These are phyloP conservation scores for Bombus balteatus DNA, from an alignment of 1,140 invertebrate genomes.

Conservation along the genomic window DNA sequence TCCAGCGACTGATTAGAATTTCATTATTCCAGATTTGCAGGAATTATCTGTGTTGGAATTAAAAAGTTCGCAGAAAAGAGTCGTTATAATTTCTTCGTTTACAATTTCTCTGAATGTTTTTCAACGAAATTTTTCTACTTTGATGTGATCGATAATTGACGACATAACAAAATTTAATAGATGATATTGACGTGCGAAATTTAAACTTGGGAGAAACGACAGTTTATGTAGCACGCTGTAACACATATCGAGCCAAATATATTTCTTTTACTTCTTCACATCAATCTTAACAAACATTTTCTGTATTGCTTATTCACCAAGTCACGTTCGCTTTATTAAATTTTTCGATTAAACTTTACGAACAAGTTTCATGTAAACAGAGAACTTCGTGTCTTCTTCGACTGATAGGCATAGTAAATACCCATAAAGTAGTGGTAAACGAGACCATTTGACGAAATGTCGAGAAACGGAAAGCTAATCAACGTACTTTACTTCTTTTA, in stretches of 20 bases:
- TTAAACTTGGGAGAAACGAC: too few species aligned
- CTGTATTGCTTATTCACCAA: neutral
- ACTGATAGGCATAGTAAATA: neutral
- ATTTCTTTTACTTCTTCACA: neutral
- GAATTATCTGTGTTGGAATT: too few species aligned
- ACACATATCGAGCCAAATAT: neutral
- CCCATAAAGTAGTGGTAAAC: neutral
- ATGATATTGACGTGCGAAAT: too few species aligned
- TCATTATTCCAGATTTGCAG: too few species aligned
- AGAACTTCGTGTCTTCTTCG: too few species aligned
- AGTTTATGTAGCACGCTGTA: too few species aligned
- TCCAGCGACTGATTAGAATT: too few species aligned
- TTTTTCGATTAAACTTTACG: neutral
- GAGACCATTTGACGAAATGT: neutral
- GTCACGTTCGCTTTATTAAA: neutral
- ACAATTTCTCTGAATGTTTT: neutral
- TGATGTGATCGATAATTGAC: neutral
- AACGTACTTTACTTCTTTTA: neutral
- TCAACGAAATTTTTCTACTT: neutral
- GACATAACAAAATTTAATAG: too few species aligned
- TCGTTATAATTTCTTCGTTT: too few species aligned
- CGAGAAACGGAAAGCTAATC: conserved; percentile 8
- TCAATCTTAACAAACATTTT: too few species aligned
- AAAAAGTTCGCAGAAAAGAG: too few species aligned
- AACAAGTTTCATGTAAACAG: neutral